Evolutionary conservation across 1,140 invertebrate genomes (phyloP).

Genomic region (Euura lappo): DNA sequence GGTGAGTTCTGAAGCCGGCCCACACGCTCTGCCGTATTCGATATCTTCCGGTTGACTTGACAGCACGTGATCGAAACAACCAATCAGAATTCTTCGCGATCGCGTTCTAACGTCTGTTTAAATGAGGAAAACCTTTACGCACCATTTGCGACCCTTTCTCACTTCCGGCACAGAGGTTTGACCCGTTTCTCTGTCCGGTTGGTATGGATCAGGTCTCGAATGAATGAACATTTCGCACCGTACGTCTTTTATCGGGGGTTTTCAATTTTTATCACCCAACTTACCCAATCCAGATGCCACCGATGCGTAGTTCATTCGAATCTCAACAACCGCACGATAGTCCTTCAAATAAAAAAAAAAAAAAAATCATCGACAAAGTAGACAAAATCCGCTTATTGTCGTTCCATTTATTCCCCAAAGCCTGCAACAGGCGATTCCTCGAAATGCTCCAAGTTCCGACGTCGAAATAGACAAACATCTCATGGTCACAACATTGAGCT

Average conservation of each 20-base stretch:
- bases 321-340: too few relatives aligned
- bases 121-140: not conserved
- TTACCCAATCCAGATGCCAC: not conserved
- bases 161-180: not conserved
- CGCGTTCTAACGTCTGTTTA: not conserved
- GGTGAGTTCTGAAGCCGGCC: too few relatives aligned
- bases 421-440: too few relatives aligned
- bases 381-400: too few relatives aligned
- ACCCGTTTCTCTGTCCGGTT: not conserved
- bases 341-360: too few relatives aligned
- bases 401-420: too few relatives aligned
- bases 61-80: conserved; percentile 1
- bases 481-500: too few relatives aligned
- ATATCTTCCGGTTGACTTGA: conserved; percentile 5
- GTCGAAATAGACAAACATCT: too few relatives aligned
- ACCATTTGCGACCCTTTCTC: conserved; percentile 4
- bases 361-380: too few relatives aligned
- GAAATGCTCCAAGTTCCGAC: too few relatives aligned
- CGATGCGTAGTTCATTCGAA: too few relatives aligned
- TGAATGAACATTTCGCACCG: not conserved
- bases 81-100: conserved; percentile 1
- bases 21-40: not conserved
- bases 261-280: not conserved
- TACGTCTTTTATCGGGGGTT: not conserved
- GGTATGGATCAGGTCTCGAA: not conserved